Evolutionary conservation across 2,888 invertebrate species (phyloP).

Genomic region (Melieria omissa): DNA sequence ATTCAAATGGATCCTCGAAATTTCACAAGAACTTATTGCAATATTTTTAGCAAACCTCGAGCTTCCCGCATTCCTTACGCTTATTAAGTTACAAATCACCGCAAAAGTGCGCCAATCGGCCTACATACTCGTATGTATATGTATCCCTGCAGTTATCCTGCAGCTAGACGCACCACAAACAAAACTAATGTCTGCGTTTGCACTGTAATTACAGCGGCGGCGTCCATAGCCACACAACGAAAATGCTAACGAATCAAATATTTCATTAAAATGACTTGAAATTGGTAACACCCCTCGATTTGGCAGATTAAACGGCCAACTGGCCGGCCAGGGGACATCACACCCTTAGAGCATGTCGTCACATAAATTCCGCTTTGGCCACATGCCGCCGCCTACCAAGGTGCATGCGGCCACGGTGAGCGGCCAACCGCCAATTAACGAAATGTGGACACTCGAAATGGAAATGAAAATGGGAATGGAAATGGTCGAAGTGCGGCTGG

Average conservation of each 20-base stretch:
- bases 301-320: conserved; percentile 5
- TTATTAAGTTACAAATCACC: conserved; percentile 49
- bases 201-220: conserved; percentile 29
- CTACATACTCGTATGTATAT: background rate
- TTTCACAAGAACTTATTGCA: background rate
- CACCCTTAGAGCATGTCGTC: conserved; percentile 51
- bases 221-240: background rate
- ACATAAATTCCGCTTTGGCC: conserved; percentile 50
- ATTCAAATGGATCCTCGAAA: conserved; percentile 1
- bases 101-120: conserved; percentile 2
- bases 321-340: conserved; percentile 44
- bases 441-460: conserved; percentile 58
- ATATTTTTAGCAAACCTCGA: conserved; percentile 5
- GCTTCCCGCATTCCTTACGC: conserved; percentile 3
- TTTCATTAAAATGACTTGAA: conserved; percentile 48
- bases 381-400: conserved; percentile 43
- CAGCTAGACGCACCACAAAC: background rate
- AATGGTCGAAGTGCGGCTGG: background rate
- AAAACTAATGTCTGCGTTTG: background rate
- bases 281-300: conserved; percentile 45
- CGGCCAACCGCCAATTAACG: conserved; percentile 59
- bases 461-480: conserved; percentile 10
- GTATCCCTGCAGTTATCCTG: conserved; percentile 8
- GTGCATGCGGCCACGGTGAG: conserved; percentile 13
- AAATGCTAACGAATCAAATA: conserved; percentile 43